These are phyloP conservation scores for Brachionus rubens DNA, from an alignment of 1,140 invertebrate species.

Conservation along the genomic window DNA sequence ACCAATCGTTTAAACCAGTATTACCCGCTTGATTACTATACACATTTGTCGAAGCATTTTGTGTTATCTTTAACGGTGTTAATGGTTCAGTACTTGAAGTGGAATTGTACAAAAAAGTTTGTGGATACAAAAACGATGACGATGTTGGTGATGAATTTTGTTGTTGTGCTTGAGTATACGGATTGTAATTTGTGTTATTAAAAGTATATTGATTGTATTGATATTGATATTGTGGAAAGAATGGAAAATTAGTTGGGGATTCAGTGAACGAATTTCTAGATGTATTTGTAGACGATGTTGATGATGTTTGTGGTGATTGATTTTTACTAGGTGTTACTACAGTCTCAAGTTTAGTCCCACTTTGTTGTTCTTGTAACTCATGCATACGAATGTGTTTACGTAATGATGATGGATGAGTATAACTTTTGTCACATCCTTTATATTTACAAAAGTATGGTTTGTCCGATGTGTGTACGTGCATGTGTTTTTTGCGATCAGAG, in stretches of 20 bases:
- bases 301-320: not conserved
- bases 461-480: slow-evolving; percentile 96
- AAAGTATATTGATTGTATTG: slow-evolving; percentile 27
- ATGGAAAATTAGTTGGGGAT: slow-evolving; percentile 21
- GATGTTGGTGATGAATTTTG: slow-evolving; percentile 3
- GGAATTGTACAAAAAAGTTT: slow-evolving; percentile 4
- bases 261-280: slow-evolving; percentile 29
- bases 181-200: not conserved
- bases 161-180: slow-evolving; percentile 4
- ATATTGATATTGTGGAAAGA: slow-evolving; percentile 30
- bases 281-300: not conserved
- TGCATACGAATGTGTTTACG: slow-evolving; percentile 47
- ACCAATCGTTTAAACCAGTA: slow-evolving; percentile 21
- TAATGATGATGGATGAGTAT: slow-evolving; percentile 77
- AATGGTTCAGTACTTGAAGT: slow-evolving; percentile 8
- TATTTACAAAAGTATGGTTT: slow-evolving; percentile 98
- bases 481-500: slow-evolving; percentile 97
- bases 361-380: slow-evolving; percentile 40
- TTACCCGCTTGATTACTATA: not conserved
- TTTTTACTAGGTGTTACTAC: not conserved
- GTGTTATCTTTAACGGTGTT: slow-evolving; percentile 27
- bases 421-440: slow-evolving; percentile 94
- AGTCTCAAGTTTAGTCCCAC: not conserved
- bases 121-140: not conserved
- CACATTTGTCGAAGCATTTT: not conserved